Percentiles rank a stretch among this genome's conserved stretches.
phyloP scores from a whole-genome alignment of 2,888 invertebrate species.

The Rotaria socialis region DNA sequence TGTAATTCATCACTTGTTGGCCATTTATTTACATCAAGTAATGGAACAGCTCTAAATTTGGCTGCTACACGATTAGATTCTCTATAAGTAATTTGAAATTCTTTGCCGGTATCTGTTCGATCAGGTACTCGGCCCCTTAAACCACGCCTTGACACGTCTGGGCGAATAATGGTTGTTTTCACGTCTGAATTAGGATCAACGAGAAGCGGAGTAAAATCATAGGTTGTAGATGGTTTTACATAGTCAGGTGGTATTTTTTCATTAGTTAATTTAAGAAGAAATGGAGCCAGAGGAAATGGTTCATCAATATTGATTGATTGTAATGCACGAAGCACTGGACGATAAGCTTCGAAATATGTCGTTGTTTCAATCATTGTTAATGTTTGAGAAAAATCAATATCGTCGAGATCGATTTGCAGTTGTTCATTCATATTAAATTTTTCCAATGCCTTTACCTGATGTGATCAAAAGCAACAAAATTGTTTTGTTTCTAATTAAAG shows the following conservation, averaged over 20 bases:
- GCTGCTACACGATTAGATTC: background rate
- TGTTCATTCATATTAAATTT: background rate
- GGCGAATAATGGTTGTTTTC: background rate
- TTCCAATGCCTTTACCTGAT: background rate
- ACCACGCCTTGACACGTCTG: background rate
- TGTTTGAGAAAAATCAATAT: background rate
- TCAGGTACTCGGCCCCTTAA: too few relatives aligned
- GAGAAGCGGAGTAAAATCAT: slow-evolving; percentile 42
- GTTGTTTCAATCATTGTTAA: slow-evolving; percentile 71
- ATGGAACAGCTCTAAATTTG: background rate
- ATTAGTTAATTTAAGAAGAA: slow-evolving; percentile 47
- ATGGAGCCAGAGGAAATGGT: slow-evolving; percentile 40
- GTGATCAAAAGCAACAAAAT: background rate
- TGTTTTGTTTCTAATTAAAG: too few relatives aligned
- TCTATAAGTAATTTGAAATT: background rate
- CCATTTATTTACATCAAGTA: slow-evolving; percentile 49
- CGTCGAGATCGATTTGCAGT: background rate
- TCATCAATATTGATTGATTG: slow-evolving; percentile 63
- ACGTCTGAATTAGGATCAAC: background rate
- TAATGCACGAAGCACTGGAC: slow-evolving; percentile 70
- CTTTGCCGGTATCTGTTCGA: background rate
- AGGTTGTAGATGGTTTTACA: slow-evolving; percentile 30
- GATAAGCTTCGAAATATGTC: slow-evolving; percentile 77
- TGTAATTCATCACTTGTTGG: slow-evolving; percentile 50
- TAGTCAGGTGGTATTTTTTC: slow-evolving; percentile 47